Evolutionary conservation across 2,888 invertebrate genomes (phyloP), one percentile per base, ranked within the genome.

Genomic region (Oxytorus armatus): DNA sequence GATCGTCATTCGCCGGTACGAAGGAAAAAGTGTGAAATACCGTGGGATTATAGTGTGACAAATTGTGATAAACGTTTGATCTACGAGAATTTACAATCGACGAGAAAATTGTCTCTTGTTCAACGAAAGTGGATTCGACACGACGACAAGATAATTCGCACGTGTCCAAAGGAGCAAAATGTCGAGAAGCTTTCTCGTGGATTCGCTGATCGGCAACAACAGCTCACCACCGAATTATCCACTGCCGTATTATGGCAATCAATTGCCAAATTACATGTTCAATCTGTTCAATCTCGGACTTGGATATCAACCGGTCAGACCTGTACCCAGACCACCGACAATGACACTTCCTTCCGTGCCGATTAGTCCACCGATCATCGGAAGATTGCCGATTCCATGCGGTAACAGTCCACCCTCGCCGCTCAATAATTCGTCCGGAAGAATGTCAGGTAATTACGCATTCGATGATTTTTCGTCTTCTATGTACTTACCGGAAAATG

Each of bases 101-200:
- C n/a, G n/a, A n/a, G n/a, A n/a, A n/a, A n/a, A n/a, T n/a, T n/a
- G n/a, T n/a, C n/a, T n/a, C n/a, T n/a, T n/a, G n/a, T n/a, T n/a
- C n/a, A n/a, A n/a, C n/a, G 14, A 14, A 23, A 16, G 5, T 47
- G 44, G 0, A 18, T n/a, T 11, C 1, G 16, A 7, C 16, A 5
- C 14, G 14, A n/a, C n/a, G n/a, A n/a, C n/a, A n/a, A 18, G 18
- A 18, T 10, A 18, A 49, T 18, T 18, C 10, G 18, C 1, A 21
- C 21, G 1, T 11, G 16, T 57, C 10, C 36, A 21, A n/a, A 23
- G 21, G 33, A 21, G 49, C 25, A 93, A 92, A 86, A 96, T 96
- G 96, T 96, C 96, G 79, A 94, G 96, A 85, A 96, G 96, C 83
- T 97, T 97, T 89, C 92, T 96, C 74, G 96, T 97, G 88, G 97